Evolutionary conservation across 2,113 vertebrate genomes (phyloP), one percentile per base, ranked within the genome.

Genomic region (Podarcis muralis): DNA sequence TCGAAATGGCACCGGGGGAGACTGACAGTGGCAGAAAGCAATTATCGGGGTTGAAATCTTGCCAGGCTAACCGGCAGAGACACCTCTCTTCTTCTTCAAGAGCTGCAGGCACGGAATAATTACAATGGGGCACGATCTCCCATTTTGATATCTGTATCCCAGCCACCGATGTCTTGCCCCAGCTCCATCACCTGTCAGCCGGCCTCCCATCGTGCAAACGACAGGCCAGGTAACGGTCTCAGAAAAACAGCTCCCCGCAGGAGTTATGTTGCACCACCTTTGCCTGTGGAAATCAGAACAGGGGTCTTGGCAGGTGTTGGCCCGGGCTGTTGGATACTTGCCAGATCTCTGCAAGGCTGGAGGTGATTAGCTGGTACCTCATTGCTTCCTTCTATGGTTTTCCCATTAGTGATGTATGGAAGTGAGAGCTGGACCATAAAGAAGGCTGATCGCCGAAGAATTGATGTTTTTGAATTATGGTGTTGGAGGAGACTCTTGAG

Each of bases 171-270:
- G 1, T n/a, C 2, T 72, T 84, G 30, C 69, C 83, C 40, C 12
- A 3, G 0, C 5, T 86, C 3, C 23, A 2, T 0, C 32, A 1
- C 2, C 48, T 1, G 1, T 25, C 18, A 30, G 8, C 11, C 27
- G 85, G 48, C 1, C 16, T 5, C 80, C n/a, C 7, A 27, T 1
- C 0, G 3, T 0, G 0, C 3, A 8, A 32, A 66, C 9, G 6
- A 23, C 59, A 30, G 43, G 69, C 48, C 35, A 62, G 79, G 48
- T 81, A 72, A 59, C n/a, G 27, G n/a, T 32, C 27, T 40, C 32
- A 30, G 48, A 81, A 79, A 48, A 62, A 74, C n/a, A 37, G 43
- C 12, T 81, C 6, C 78, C 48, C 4, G 9, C 9, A 35, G 69
- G 77, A 82, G 25, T 40, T 15, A 23, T 16, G 32, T 32, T 81